Evolutionary conservation across 2,888 invertebrate genomes (phyloP), one percentile per base, ranked within the genome.

Genomic region (Leucophora obtusa): DNA sequence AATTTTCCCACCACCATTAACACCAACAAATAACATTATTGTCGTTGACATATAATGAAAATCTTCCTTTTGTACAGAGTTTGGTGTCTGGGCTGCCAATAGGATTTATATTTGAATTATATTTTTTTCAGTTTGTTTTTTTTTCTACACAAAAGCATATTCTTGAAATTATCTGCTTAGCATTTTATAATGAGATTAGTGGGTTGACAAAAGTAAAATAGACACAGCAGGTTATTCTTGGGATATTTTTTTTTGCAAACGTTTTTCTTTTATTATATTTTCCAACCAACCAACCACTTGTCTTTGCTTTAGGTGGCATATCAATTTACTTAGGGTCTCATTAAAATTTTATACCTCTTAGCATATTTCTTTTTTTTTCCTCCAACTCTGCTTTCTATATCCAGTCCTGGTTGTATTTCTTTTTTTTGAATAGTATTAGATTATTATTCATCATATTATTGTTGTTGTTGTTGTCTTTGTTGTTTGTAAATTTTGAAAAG

Each of bases 251-350:
- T 28, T 28, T 21, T 43, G 58, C 43, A 18, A 62, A 73, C 38
- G 47, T 60, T 60, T 53, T 17, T n/a, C 56, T 50, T 35, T 43
- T 50, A 69, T 69, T 69, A 69, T 69, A 69, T 69, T 69, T 58
- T 47, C 43, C 63, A 66, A 35, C 60, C 74, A 60, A 21, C 33
- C 73, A 76, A 76, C 58, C 69, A 77, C 80, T 80, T 81, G 80
- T 70, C 69, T 69, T 69, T 33, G 50, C 58, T 60, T 77, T 76
- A 82, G 81, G 82, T 81, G 78, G 82, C 79, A 77, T 84, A 84
- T 84, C 84, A 82, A 56, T 78, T 84, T 83, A 83, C 83, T 65
- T 81, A 76, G 80, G 80, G 76, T 79, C 83, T 84, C 84, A 83
- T 84, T 84, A 84, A 84, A 84, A 83, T 82, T 82, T 83, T 78